Percentiles rank a stretch among this genome's conserved stretches.
Evolutionary conservation across 2,113 vertebrate genomes (phyloP).

Genomic region (Dromiciops gliroides): DNA sequence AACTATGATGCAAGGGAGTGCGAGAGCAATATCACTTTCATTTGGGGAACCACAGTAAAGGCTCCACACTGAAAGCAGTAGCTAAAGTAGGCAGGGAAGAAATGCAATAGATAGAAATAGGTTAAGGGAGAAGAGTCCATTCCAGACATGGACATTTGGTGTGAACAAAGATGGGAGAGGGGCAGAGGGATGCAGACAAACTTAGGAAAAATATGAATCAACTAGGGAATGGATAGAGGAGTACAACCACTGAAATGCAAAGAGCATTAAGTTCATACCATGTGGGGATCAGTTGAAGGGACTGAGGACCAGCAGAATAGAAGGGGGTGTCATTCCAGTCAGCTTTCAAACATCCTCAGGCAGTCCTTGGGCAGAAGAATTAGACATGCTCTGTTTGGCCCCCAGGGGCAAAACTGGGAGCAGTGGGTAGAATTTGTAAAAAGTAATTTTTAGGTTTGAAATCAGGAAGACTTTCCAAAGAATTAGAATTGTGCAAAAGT

Average conservation of each 20-base stretch:
- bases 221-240: background rate
- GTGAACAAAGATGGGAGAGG: background rate
- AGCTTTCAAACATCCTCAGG: background rate
- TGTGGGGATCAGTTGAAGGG: background rate
- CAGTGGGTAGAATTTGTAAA: background rate
- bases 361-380: background rate
- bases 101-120: background rate
- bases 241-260: background rate
- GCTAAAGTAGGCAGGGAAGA: background rate
- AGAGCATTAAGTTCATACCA: background rate
- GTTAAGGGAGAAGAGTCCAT: background rate
- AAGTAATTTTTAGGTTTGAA: background rate
- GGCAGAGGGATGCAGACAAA: background rate
- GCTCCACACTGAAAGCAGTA: background rate
- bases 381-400: background rate
- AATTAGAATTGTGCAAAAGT: background rate
- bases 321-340: background rate
- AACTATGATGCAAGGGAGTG: background rate
- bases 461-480: background rate
- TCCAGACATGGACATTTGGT: background rate
- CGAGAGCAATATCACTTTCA: background rate
- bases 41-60: background rate
- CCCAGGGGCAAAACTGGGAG: background rate
- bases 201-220: background rate
- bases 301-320: background rate